phyloP scores from a whole-genome alignment of 2,797 vertebrate genomes.

The Etheostoma perlongum region DNA sequence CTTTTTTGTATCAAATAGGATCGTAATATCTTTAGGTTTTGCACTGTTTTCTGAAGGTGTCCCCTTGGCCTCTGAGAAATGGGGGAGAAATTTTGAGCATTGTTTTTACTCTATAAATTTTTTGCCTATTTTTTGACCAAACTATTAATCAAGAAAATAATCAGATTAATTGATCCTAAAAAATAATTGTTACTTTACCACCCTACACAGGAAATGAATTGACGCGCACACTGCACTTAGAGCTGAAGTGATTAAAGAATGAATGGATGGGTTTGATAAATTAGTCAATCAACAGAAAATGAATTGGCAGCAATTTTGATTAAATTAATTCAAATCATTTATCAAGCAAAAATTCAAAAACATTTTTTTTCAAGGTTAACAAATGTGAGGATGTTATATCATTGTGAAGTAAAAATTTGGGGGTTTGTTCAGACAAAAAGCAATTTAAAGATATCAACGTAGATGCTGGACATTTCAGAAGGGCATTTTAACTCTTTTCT shows the following conservation, averaged over 20 bases:
- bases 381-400: conserved; percentile 6
- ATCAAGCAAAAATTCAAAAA: background rate
- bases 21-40: background rate
- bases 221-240: background rate
- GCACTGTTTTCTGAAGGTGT: background rate
- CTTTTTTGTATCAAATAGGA: background rate
- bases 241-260: background rate
- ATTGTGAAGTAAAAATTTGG: background rate
- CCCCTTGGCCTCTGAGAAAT: background rate
- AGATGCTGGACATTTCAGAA: background rate
- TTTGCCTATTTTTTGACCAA: background rate
- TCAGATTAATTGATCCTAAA: no score
- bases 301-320: no score
- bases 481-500: background rate
- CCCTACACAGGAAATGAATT: background rate
- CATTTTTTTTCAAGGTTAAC: background rate
- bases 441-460: background rate
- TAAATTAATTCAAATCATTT: no score
- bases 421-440: background rate
- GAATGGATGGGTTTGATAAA: background rate
- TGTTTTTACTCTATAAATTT: background rate
- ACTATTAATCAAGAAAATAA: background rate
- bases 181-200: background rate
- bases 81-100: background rate
- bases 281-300: background rate